Evolutionary conservation across 2,888 invertebrate genomes (phyloP).

Genomic region (Hetaerina titia): DNA sequence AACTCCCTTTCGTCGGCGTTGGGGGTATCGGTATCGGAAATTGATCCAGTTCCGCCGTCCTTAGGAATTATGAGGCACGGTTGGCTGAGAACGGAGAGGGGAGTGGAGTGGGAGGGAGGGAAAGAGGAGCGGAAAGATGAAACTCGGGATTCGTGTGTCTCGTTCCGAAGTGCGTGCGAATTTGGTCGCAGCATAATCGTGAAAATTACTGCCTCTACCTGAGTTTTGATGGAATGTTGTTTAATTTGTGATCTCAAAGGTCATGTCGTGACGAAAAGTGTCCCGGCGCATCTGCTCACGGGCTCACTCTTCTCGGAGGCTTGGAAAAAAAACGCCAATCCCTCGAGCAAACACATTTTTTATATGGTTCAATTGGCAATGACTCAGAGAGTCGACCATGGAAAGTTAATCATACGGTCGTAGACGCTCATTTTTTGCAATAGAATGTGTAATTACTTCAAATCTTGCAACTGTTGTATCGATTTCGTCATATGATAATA

Average conservation of each 20-base stretch:
- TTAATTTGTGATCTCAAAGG: constrained; percentile 51
- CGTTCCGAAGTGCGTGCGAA: background rate
- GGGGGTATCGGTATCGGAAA: constrained; percentile 22
- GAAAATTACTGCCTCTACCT: constrained; percentile 41
- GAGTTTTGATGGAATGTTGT: constrained; percentile 43
- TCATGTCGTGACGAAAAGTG: constrained; percentile 39
- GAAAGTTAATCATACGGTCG: background rate
- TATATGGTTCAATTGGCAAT: background rate
- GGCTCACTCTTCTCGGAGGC: background rate
- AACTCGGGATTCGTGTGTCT: constrained; percentile 20
- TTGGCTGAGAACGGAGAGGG: background rate
- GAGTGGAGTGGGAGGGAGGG: background rate
- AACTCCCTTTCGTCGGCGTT: background rate
- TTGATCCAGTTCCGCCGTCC: constrained; percentile 7
- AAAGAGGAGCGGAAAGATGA: background rate
- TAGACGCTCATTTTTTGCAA: no score
- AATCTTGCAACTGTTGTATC: no score
- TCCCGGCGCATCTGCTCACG: background rate
- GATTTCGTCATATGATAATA: no score
- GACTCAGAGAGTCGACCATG: background rate
- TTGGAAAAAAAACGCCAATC: background rate
- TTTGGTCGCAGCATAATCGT: constrained; percentile 29
- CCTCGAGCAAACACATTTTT: background rate
- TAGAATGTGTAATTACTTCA: no score
- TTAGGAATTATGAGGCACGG: background rate